phyloP scores from a whole-genome alignment of 2,797 vertebrate species.

The Hapalemur alaotrensis region DNA sequence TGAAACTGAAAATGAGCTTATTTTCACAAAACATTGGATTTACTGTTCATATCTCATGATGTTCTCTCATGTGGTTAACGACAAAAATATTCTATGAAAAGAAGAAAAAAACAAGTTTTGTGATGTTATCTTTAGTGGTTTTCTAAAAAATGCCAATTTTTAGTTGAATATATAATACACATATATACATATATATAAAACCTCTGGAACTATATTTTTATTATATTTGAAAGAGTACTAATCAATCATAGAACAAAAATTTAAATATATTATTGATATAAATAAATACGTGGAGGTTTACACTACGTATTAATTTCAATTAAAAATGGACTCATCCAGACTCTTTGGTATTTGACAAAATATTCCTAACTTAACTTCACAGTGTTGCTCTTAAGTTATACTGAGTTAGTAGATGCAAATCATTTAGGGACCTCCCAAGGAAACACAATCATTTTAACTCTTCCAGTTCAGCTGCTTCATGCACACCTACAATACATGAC shows the following conservation, averaged over 20 bases:
- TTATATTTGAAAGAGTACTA: not conserved
- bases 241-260: not conserved
- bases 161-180: not conserved
- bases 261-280: not conserved
- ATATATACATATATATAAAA: not conserved
- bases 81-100: not conserved
- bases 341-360: not conserved
- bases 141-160: not conserved
- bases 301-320: not conserved
- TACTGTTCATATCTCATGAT: not conserved
- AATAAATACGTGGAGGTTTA: not conserved
- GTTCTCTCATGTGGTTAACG: not conserved
- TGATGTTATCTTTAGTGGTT: not conserved
- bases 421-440: not conserved
- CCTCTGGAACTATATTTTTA: not conserved
- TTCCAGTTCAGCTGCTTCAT: not conserved
- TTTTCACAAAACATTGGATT: constrained; percentile 45
- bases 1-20: constrained; percentile 32
- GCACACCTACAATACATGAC: rapidly evolving
- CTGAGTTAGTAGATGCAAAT: not conserved
- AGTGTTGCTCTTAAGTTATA: not conserved
- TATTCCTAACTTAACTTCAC: not conserved
- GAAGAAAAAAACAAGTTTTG: not conserved
- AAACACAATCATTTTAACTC: not conserved
- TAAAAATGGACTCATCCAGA: not conserved